Conservation (phyloP, 2,113 vertebrate species). For the Phrynosoma blainvillii region DNA sequence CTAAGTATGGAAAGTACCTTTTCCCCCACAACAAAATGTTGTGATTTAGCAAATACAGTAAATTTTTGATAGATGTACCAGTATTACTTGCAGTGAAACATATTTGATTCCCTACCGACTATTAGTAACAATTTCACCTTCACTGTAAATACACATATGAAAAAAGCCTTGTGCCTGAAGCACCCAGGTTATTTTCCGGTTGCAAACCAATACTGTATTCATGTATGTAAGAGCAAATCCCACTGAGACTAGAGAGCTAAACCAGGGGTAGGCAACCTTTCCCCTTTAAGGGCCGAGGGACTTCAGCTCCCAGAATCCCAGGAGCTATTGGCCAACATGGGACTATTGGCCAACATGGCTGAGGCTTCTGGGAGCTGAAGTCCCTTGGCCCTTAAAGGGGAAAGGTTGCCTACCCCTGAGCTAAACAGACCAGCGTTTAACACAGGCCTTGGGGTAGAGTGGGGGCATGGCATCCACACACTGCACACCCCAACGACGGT, state of each 20-base stretch:
- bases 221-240: not conserved
- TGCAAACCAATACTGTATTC: not conserved
- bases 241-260: not conserved
- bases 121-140: not conserved
- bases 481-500: too few species aligned
- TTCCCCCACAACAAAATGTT: not conserved
- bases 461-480: too few species aligned
- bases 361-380: too few species aligned
- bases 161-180: not conserved
- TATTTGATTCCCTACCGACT: not conserved
- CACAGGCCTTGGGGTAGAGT: too few species aligned
- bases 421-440: too few species aligned
- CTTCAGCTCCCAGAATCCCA: too few species aligned
- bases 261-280: too few species aligned
- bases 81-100: not conserved
- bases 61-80: not conserved
- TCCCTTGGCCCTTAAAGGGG: too few species aligned
- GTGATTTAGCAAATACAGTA: not conserved
- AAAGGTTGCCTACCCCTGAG: too few species aligned
- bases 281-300: too few species aligned
- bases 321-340: too few species aligned
- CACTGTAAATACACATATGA: not conserved
- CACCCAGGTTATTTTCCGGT: fast-evolving
- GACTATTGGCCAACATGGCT: too few species aligned
- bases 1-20: not conserved